Evolutionary conservation across 37 sponge, comb jelly and placozoan species (phyloP).

Genomic region (Chondrilla cf. caribensis): DNA sequence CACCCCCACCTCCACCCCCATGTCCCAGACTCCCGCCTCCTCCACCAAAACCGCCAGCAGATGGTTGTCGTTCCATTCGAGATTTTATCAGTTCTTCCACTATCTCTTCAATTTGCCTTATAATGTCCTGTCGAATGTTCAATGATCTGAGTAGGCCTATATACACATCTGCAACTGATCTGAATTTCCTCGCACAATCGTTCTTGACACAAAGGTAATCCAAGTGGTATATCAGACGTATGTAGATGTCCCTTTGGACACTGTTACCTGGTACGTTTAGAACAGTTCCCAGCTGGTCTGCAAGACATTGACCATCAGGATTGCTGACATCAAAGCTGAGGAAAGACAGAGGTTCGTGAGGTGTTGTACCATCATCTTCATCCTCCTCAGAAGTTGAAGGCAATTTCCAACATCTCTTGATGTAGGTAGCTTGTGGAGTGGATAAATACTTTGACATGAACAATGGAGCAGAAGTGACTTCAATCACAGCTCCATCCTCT

Average conservation of each 20-base stretch:
- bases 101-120: background rate
- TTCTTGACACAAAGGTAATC: background rate
- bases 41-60: background rate
- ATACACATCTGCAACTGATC: background rate
- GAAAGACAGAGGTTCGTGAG: background rate
- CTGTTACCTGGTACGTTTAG: background rate
- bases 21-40: background rate
- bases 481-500: background rate
- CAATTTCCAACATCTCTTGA: background rate
- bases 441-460: conserved; percentile 7
- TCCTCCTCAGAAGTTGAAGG: background rate
- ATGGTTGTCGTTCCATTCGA: background rate
- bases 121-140: background rate
- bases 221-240: background rate
- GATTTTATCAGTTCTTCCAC: background rate
- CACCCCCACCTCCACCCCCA: background rate
- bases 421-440: background rate
- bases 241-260: background rate
- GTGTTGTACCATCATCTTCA: background rate
- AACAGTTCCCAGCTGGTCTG: background rate
- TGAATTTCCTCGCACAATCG: background rate
- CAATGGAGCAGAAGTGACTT: background rate
- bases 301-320: too few relatives aligned
- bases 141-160: too few relatives aligned
- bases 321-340: background rate